Conservation (phyloP, 2,113 vertebrate genomes). For the Otis tarda region DNA sequence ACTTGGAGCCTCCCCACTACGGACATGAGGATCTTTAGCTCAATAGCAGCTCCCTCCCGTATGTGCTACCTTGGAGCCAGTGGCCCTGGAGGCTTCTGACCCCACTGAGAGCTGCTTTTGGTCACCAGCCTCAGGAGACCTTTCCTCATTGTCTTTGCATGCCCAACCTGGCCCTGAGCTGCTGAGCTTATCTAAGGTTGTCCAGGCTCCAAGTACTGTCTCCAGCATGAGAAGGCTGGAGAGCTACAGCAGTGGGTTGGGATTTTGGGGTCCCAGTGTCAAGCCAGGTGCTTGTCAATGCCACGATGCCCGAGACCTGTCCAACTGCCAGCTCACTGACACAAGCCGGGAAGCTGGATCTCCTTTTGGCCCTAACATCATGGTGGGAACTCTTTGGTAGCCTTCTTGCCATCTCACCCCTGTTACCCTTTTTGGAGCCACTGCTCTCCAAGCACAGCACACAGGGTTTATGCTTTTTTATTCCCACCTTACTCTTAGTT, state of each 20-base stretch:
- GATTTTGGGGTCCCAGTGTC: neutral
- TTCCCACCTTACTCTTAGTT: neutral
- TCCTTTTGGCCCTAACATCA: neutral
- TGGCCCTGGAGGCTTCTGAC: neutral
- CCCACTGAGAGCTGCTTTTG: neutral
- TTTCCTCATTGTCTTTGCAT: neutral
- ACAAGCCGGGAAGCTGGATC: neutral
- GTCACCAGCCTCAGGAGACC: neutral
- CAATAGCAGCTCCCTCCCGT: neutral
- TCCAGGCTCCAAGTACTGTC: neutral
- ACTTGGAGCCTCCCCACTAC: neutral
- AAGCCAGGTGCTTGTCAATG: neutral
- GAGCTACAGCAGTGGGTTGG: neutral
- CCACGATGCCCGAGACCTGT: accelerated
- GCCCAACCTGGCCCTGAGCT: neutral
- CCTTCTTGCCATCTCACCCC: neutral
- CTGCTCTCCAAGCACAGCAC: neutral
- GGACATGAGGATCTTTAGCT: neutral
- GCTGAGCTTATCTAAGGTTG: neutral
- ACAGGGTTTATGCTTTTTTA: neutral
- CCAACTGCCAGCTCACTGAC: neutral
- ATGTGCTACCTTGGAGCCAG: neutral
- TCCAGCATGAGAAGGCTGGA: neutral
- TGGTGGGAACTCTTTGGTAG: neutral
- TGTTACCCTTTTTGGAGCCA: neutral